Evolutionary conservation across 2,797 vertebrate genomes (phyloP), one percentile per base, ranked within the genome.

Genomic region (Anguilla anguilla): DNA sequence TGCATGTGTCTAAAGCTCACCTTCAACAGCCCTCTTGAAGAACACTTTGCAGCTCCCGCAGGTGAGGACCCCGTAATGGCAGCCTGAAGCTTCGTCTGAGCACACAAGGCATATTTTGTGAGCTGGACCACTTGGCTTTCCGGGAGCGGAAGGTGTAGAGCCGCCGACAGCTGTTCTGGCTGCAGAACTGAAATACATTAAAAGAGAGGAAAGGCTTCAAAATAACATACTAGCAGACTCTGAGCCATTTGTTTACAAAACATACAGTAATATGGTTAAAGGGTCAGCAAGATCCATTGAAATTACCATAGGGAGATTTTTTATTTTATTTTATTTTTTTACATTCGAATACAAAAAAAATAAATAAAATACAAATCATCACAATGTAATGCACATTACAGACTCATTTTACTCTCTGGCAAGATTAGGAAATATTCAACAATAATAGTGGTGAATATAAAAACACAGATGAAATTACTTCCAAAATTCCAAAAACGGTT

Each of bases 11-110:
- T 89, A 87, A 43, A 88, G 85, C 95, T 91, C 95, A 99, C 99
- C 99, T 99, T 99, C 99, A 91, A 99, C 98, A 15, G 99, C 99
- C 95, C 99, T 97, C 93, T 99, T 99, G 94, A 99, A 99, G 96
- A 99, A 99, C n/a, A 99, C 99, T 95, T 99, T 99, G 95, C 99
- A 99, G 96, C 99, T 99, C 91, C 98, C 99, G 51, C 99, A 99
- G 28, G 99, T 99, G 90, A 99, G 96, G 82, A 99, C 99, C 0
- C 98, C 99, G 0, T 99, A 99, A 92, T 99, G 99, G 93, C 98
- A 99, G 64, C 99, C 98, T 0, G 99, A 99, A 28, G 99, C 98
- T 94, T 99, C 99, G 31, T 99, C 99, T 0, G 98, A 99, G 94
- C 99, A 99, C 90, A 99, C 98, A 84, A 99, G 96, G 93, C 99